phyloP scores from a whole-genome alignment of 2,888 invertebrate genomes.

The Brenthis ino region DNA sequence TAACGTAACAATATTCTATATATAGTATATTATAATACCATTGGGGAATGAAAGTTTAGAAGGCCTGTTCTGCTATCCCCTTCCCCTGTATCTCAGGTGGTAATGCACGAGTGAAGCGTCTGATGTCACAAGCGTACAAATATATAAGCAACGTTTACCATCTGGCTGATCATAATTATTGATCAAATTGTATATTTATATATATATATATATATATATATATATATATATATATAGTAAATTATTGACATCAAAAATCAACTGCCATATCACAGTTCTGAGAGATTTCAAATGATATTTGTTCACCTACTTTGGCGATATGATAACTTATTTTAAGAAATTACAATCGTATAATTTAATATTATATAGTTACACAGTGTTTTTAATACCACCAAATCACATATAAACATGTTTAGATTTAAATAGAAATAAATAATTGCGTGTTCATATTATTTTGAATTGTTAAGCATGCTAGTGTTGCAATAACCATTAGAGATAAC shows the following conservation, averaged over 20 bases:
- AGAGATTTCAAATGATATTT: slow-evolving; percentile 45
- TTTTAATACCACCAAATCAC: slow-evolving; percentile 20
- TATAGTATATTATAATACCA: no score
- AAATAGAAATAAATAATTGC: neutral
- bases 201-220: no score
- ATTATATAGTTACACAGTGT: slow-evolving; percentile 12
- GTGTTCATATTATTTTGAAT: slow-evolving; percentile 11
- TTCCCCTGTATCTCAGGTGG: no score
- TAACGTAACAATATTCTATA: no score
- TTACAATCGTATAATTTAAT: slow-evolving; percentile 3
- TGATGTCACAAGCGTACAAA: no score
- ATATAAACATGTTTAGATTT: slow-evolving; percentile 1
- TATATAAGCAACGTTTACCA: no score
- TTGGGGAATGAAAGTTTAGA: no score
- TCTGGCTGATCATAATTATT: neutral
- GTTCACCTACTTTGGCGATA: slow-evolving; percentile 1
- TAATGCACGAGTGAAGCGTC: no score
- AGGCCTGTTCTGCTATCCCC: no score
- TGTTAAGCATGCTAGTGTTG: slow-evolving; percentile 11
- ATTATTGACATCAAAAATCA: slow-evolving; percentile 21
- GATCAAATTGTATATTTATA: neutral
- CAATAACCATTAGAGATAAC: neutral
- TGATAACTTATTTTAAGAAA: slow-evolving; percentile 5
- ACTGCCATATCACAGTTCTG: slow-evolving; percentile 56
- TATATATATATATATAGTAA: neutral